Evolutionary conservation across 1,140 invertebrate species (phyloP).

Genomic region (Megathymus violae): DNA sequence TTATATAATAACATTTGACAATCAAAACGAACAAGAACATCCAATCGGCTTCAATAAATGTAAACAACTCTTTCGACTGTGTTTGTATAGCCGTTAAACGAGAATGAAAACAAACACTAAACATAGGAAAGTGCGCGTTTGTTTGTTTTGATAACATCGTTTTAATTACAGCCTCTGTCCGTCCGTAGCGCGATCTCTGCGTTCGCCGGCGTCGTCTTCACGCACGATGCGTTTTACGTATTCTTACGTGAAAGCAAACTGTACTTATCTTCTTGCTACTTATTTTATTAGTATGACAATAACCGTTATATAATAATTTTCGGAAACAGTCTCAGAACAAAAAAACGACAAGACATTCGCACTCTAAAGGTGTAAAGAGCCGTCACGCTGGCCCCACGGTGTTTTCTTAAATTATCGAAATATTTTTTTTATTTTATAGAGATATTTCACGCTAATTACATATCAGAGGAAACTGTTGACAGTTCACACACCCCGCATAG

Average conservation of each 20-base stretch:
- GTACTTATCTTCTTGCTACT: background rate
- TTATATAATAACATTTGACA: no score
- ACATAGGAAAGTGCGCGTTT: slow-evolving; percentile 15
- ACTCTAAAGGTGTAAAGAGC: no score
- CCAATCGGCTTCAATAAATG: background rate
- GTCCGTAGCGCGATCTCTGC: background rate
- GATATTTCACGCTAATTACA: no score
- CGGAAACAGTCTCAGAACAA: no score
- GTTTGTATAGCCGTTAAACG: background rate
- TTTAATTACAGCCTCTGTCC: slow-evolving; percentile 9
- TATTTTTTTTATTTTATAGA: no score
- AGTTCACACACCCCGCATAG: no score
- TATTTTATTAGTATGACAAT: slow-evolving; percentile 1
- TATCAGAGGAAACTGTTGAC: no score
- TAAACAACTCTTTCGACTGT: background rate
- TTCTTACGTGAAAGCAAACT: slow-evolving; percentile 20
- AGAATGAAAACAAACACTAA: slow-evolving; percentile 19
- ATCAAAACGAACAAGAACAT: no score
- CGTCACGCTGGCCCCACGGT: no score
- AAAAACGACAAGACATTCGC: no score
- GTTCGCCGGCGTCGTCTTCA: slow-evolving; percentile 3
- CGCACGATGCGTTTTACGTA: slow-evolving; percentile 9
- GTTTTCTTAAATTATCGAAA: no score
- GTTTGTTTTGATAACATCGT: slow-evolving; percentile 31
- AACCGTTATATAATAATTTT: background rate